Percentiles rank a stretch among this genome's conserved stretches.
phyloP scores from a whole-genome alignment of 2,113 vertebrate genomes.

The Scomber japonicus region DNA sequence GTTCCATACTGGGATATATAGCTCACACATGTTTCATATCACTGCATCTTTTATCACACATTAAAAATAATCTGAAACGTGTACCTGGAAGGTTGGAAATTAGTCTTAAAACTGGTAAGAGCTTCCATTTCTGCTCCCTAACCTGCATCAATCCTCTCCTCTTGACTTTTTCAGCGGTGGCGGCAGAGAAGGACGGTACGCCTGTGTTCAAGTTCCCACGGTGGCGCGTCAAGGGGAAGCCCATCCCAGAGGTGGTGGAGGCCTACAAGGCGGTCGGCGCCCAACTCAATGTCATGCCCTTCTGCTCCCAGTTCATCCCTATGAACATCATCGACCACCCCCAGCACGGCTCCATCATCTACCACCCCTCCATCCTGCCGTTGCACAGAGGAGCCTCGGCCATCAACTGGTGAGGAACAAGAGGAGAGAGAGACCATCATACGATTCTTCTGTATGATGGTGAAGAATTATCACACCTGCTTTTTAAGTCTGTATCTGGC shows the following conservation, averaged over 20 bases:
- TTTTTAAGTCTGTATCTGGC: neutral
- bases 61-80: no score
- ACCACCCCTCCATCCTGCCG: constrained; percentile 96
- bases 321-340: constrained; percentile 95
- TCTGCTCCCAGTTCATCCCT: constrained; percentile 98
- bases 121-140: no score
- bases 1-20: no score
- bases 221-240: constrained; percentile 94
- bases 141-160: neutral
- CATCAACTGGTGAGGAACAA: constrained; percentile 92
- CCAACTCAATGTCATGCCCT: constrained; percentile 97
- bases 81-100: no score
- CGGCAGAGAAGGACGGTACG: constrained; percentile 94
- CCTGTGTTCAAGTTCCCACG: constrained; percentile 96
- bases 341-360: constrained; percentile 95
- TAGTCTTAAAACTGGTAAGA: no score
- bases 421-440: no score
- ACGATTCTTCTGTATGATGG: no score
- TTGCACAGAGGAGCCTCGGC: constrained; percentile 96
- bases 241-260: constrained; percentile 90
- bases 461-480: no score
- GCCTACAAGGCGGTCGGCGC: constrained; percentile 93
- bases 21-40: no score
- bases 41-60: no score
- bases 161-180: constrained; percentile 85